phyloP scores from a whole-genome alignment of 1,140 invertebrate genomes.

The Phthorimaea operculella region DNA sequence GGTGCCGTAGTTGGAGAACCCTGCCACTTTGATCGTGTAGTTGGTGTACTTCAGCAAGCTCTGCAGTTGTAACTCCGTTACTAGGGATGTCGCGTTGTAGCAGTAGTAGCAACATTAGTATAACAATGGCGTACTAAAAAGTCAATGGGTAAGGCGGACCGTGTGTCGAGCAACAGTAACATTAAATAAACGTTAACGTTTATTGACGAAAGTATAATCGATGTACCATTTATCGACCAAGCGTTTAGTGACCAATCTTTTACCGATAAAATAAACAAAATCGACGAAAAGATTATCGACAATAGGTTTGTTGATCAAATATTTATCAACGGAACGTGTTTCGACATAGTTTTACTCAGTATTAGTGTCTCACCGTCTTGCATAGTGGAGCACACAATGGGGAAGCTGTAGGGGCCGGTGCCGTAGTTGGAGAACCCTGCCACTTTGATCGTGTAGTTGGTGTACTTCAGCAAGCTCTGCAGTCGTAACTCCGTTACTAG shows the following conservation, averaged over 20 bases:
- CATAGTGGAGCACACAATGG: slow-evolving; percentile 77
- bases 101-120: slow-evolving; percentile 31
- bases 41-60: slow-evolving; percentile 81
- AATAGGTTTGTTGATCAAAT: too few relatives aligned
- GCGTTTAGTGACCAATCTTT: too few relatives aligned
- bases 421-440: slow-evolving; percentile 86
- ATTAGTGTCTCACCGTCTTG: slow-evolving; percentile 69
- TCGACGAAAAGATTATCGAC: too few relatives aligned
- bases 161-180: too few relatives aligned
- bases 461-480: slow-evolving; percentile 78
- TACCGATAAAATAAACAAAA: too few relatives aligned
- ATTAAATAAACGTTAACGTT: too few relatives aligned
- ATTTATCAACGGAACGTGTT: too few relatives aligned
- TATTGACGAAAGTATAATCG: too few relatives aligned
- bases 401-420: slow-evolving; percentile 79
- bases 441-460: slow-evolving; percentile 89
- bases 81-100: slow-evolving; percentile 54
- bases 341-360: too few relatives aligned
- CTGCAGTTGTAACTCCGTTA: slow-evolving; percentile 72
- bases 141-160: too few relatives aligned
- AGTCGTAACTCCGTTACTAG: slow-evolving; percentile 76
- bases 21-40: slow-evolving; percentile 87
- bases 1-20: slow-evolving; percentile 85
- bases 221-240: too few relatives aligned
- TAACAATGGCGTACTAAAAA: too few relatives aligned